These are phyloP conservation scores for Osmoderma eremita DNA, from an alignment of 2,888 invertebrate genomes.

Conservation along the genomic window DNA sequence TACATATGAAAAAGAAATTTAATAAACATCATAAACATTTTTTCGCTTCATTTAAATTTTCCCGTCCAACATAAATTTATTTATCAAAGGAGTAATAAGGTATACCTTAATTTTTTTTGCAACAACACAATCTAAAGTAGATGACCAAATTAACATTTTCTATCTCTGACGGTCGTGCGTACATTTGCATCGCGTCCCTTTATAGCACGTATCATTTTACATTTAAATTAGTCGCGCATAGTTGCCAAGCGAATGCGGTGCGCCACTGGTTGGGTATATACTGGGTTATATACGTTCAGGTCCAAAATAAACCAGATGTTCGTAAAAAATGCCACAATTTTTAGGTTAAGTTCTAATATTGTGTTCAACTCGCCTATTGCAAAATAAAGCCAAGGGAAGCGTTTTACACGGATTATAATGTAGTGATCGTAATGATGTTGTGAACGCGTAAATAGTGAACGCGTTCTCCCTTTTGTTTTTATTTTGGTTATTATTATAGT, in stretches of 20 bases:
- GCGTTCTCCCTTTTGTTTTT: not conserved
- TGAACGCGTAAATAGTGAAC: conserved; percentile 19
- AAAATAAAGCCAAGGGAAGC: conserved; percentile 10
- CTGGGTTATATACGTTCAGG: too few relatives aligned
- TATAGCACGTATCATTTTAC: conserved; percentile 2
- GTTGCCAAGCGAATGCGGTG: not conserved
- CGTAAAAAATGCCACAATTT: conserved; percentile 28
- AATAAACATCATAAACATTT: conserved; percentile 37
- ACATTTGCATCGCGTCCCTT: conserved; percentile 11
- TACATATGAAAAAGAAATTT: conserved; percentile 35
- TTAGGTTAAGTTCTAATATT: conserved; percentile 23
- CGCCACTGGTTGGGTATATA: too few relatives aligned
- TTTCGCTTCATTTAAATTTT: too few relatives aligned
- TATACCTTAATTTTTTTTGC: too few relatives aligned
- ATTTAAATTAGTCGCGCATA: conserved; percentile 6
- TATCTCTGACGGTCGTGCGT: conserved; percentile 3
- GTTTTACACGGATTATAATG: conserved; percentile 16
- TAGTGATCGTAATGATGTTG: conserved; percentile 1
- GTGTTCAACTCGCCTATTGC: not conserved
- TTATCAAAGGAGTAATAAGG: too few relatives aligned
- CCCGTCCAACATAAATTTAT: too few relatives aligned
- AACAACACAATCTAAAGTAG: conserved; percentile 13
- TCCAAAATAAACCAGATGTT: conserved; percentile 30
- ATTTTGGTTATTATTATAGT: not conserved
- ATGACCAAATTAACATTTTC: conserved; percentile 22